A percentile compares a stretch with the other conserved stretches of the same genome.
Conservation (phyloP, 2,797 vertebrate genomes). For the Myotis pilosus region DNA sequence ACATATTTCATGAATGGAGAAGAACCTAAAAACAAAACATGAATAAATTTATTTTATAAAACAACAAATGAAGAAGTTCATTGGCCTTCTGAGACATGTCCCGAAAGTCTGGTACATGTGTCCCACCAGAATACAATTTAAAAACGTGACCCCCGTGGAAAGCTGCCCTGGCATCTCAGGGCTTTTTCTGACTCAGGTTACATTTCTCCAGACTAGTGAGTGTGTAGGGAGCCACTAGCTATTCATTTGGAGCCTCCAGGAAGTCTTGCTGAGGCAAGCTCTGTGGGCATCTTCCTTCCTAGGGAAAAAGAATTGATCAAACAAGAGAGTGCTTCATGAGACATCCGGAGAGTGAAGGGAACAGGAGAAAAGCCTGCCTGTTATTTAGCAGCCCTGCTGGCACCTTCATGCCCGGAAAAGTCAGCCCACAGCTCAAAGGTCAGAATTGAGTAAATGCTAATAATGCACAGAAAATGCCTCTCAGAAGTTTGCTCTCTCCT, state of each 20-base stretch:
- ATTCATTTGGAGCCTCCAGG: conserved; percentile 48
- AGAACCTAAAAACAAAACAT: not conserved
- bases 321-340: conserved; percentile 23
- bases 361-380: not conserved
- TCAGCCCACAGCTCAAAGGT: conserved; percentile 61
- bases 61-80: not conserved
- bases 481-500: conserved; percentile 38
- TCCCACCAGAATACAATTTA: not conserved
- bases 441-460: conserved; percentile 65
- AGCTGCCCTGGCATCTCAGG: not conserved
- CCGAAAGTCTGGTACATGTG: not conserved
- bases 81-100: not conserved
- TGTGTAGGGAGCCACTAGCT: conserved; percentile 35
- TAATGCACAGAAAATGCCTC: conserved; percentile 39
- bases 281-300: conserved; percentile 20
- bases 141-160: not conserved
- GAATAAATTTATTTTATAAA: not conserved
- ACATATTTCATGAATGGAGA: not conserved
- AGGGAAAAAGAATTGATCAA: conserved; percentile 61
- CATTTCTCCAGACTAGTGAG: not conserved
- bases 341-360: not conserved
- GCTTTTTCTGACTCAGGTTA: not conserved
- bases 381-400: conserved; percentile 49
- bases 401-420: conserved; percentile 47
- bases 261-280: conserved; percentile 48